Conservation (phyloP, 2,888 invertebrate genomes). For the Drosophila birchii region DNA sequence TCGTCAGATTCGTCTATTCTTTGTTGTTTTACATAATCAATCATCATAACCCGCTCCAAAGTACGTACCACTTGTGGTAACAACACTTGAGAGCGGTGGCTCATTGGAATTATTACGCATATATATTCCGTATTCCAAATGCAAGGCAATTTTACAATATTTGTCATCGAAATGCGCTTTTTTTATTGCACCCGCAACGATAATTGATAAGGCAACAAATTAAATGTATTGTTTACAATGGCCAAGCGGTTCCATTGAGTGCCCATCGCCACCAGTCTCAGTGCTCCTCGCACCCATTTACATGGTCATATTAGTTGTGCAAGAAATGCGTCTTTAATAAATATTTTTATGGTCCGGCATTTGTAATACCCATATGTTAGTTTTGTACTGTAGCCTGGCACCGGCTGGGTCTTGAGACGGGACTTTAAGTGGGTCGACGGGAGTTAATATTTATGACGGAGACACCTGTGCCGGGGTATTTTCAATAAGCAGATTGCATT, state of each 20-base stretch:
- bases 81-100: constrained; percentile 20
- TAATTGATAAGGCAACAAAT: constrained; percentile 55
- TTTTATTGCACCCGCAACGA: constrained; percentile 34
- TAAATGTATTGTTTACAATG: constrained; percentile 52
- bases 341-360: constrained; percentile 48
- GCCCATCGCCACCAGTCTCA: constrained; percentile 36
- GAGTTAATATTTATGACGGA: constrained; percentile 46
- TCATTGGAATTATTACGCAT: constrained; percentile 47
- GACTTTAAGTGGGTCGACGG: constrained; percentile 46
- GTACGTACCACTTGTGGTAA: constrained; percentile 32
- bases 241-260: constrained; percentile 49
- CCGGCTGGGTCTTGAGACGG: constrained; percentile 22
- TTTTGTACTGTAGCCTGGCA: constrained; percentile 16
- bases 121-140: constrained; percentile 20
- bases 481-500: constrained; percentile 24
- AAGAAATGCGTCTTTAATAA: constrained; percentile 73
- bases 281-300: constrained; percentile 23
- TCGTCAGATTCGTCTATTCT: not conserved
- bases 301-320: constrained; percentile 51
- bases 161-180: constrained; percentile 48
- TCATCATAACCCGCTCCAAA: constrained; percentile 21
- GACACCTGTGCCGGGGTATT: constrained; percentile 44
- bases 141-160: constrained; percentile 17
- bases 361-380: constrained; percentile 35
- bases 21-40: constrained; percentile 45